Evolutionary conservation across 2,888 invertebrate genomes (phyloP).

Genomic region (Stenodera caucasica): DNA sequence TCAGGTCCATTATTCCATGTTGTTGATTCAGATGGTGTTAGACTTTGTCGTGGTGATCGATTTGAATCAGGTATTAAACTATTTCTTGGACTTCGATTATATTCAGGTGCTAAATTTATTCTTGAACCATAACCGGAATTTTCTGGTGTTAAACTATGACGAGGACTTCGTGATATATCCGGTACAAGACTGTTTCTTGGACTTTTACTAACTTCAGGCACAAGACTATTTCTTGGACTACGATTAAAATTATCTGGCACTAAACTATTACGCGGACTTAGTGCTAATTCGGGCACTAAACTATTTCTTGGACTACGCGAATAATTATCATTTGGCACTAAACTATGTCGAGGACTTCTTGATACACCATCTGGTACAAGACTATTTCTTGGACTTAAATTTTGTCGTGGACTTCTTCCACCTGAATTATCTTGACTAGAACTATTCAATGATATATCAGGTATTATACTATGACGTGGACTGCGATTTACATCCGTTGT

Average conservation of each 20-base stretch:
- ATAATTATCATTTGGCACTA: slow-evolving; percentile 63
- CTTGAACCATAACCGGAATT: slow-evolving; percentile 54
- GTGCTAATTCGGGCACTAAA: slow-evolving; percentile 47
- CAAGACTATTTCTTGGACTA: slow-evolving; percentile 62
- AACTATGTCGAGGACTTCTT: slow-evolving; percentile 58
- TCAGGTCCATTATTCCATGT: slow-evolving; percentile 61
- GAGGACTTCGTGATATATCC: slow-evolving; percentile 60
- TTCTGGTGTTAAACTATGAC: slow-evolving; percentile 67
- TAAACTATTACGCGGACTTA: slow-evolving; percentile 59
- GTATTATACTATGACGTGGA: slow-evolving; percentile 54
- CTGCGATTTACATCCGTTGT: slow-evolving; percentile 55
- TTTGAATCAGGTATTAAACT: slow-evolving; percentile 57
- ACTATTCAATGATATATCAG: slow-evolving; percentile 55
- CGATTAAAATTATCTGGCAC: slow-evolving; percentile 62
- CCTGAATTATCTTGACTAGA: slow-evolving; percentile 59
- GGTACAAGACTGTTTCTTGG: slow-evolving; percentile 62
- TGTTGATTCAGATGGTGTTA: slow-evolving; percentile 64
- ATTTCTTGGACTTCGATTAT: slow-evolving; percentile 60
- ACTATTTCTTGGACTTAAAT: slow-evolving; percentile 63
- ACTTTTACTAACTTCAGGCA: slow-evolving; percentile 58
- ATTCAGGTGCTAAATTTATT: slow-evolving; percentile 48
- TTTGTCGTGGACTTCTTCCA: slow-evolving; percentile 63
- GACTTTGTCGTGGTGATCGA: slow-evolving; percentile 61
- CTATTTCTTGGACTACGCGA: slow-evolving; percentile 62
- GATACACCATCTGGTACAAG: slow-evolving; percentile 63